These are phyloP conservation scores for Laticauda laticaudata DNA, from an alignment of 2,113 vertebrate species.

Conservation along the genomic window DNA sequence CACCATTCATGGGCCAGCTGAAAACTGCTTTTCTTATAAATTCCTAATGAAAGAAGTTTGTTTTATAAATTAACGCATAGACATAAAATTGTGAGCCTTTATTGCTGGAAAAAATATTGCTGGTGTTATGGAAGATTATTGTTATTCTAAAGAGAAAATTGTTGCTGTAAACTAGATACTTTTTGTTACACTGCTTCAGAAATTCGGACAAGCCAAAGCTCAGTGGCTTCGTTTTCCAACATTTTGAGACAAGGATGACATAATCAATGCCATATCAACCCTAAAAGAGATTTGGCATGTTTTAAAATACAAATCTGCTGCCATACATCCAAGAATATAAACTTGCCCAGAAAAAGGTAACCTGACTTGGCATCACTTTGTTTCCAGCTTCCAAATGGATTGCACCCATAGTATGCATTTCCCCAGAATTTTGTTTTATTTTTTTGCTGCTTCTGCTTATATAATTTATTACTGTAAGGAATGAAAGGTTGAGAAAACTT, in stretches of 20 bases:
- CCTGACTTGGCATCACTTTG: background rate
- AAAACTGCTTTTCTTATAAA: slow-evolving; percentile 51
- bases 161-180: background rate
- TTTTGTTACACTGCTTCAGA: background rate
- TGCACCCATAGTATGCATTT: background rate
- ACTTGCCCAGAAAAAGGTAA: background rate
- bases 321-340: background rate
- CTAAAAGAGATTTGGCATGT: background rate
- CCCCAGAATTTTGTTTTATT: background rate
- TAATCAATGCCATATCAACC: background rate
- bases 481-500: background rate
- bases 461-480: background rate
- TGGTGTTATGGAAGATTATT: background rate
- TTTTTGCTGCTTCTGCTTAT: background rate
- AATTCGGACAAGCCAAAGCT: background rate
- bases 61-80: background rate
- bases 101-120: background rate
- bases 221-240: background rate
- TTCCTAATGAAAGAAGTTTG: background rate
- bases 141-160: background rate
- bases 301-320: background rate
- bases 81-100: background rate
- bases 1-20: slow-evolving; percentile 1
- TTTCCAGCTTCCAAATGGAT: background rate
- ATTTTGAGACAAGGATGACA: too few species aligned